Base-by-base conservation (phyloP, 2,797 vertebrate genomes). In the Enteromius viviparus region DNA sequence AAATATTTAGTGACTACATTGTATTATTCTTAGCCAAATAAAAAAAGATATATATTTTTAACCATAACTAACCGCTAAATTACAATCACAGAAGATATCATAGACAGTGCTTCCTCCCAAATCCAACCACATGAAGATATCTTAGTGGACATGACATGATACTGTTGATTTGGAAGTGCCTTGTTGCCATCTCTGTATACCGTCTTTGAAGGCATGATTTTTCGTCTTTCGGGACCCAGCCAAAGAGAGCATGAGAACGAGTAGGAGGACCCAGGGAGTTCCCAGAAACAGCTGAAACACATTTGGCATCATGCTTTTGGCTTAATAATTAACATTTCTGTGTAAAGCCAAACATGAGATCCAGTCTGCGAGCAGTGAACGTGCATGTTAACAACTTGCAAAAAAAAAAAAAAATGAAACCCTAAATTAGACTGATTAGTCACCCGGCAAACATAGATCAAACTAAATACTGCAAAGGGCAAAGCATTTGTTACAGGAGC, bases 251-350 rank as follows among this genome's bases (percentile, higher is more conserved):
- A 45, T 53, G 70, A 45, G 80, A 69, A 19, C 19, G 1, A 12
- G 40, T n/a, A 53, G 32, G 14, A 37, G 58, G 42, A 76, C 21
- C 10, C 19, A 7, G 80, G 77, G 81, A 72, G 83, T 84, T 82
- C 78, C 85, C 87, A 80, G 51, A 76, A 78, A 86, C 87, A 86
- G 86, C 81, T 87, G 85, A 85, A 87, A 89, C 72, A 84, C 83
- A 87, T 88, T 86, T 89, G 88, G 87, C 72, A 89, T 86, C 76
- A 86, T 85, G 76, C 85, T 84, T 70, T 76, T 88, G 75, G 79
- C 69, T 76, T 84, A 83, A 85, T 77, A 88, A 86, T 86, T 49
- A 66, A 76, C 51, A 84, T 87, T 85, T 81, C 77, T 74, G 81
- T 5, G 17, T 70, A 32, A 76, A 69, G 77, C n/a, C 78, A 84